Percentiles rank a stretch among this genome's conserved stretches.
Evolutionary conservation across 2,113 vertebrate species (phyloP).

Genomic region (Ibidorhyncha struthersii): DNA sequence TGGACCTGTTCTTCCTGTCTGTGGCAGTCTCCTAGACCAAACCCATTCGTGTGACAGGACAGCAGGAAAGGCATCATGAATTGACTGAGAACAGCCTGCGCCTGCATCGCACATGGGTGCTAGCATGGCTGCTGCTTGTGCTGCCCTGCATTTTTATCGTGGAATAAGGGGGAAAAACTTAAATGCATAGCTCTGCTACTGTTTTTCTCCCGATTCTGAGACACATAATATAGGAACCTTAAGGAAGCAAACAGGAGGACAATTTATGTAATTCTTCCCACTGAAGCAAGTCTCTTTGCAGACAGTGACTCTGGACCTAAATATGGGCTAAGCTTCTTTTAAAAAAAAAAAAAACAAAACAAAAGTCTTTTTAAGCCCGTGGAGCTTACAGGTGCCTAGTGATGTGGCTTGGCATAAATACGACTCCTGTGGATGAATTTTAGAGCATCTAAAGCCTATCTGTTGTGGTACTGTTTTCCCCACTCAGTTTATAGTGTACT

Average conservation of each 20-base stretch:
- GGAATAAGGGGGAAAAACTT: background rate
- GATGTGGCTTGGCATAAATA: background rate
- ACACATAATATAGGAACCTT: background rate
- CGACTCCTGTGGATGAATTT: background rate
- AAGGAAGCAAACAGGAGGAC: background rate
- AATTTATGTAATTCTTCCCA: background rate
- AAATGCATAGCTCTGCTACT: background rate
- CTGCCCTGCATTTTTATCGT: rapidly evolving
- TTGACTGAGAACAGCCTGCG: background rate
- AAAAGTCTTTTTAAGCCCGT: background rate
- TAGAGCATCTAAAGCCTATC: background rate
- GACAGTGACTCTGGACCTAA: background rate
- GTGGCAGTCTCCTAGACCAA: background rate
- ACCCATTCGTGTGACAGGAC: background rate
- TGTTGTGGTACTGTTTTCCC: background rate
- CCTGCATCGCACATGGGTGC: background rate
- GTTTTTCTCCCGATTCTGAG: background rate
- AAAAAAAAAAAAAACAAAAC: background rate
- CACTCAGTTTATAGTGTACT: background rate
- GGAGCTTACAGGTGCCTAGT: background rate
- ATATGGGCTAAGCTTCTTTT: background rate
- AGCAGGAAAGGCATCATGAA: background rate
- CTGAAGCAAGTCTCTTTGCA: background rate
- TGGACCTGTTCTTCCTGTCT: background rate
- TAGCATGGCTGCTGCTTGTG: background rate